Evolutionary conservation across 1,140 invertebrate genomes (phyloP).

Genomic region (Linepithema humile): DNA sequence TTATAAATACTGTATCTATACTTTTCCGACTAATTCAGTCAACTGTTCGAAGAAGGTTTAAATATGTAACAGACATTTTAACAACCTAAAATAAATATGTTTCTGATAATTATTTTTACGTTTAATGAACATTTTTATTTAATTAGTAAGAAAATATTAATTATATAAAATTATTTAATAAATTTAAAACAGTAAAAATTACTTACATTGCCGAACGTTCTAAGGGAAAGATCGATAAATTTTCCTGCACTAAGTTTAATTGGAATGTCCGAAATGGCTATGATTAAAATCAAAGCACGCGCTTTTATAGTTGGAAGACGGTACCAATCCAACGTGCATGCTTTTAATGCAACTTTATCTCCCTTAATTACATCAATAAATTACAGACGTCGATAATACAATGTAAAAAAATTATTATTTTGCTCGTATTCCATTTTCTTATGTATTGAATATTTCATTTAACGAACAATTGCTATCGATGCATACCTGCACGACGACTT

Average conservation of each 20-base stretch:
- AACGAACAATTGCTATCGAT: too few species aligned
- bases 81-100: constrained; percentile 12
- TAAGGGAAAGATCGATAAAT: constrained; percentile 60
- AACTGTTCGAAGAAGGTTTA: constrained; percentile 20
- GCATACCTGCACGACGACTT: constrained; percentile 19
- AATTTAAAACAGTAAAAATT: background rate
- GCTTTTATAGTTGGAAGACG: constrained; percentile 57
- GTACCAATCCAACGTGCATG: constrained; percentile 66
- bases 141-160: too few species aligned
- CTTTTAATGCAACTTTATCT: constrained; percentile 54
- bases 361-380: constrained; percentile 48
- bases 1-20: background rate
- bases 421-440: background rate
- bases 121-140: too few species aligned
- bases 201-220: constrained; percentile 65
- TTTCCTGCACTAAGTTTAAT: constrained; percentile 66
- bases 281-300: constrained; percentile 63
- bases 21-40: background rate
- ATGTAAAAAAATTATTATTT: background rate
- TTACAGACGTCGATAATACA: background rate
- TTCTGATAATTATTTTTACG: background rate
- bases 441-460: background rate
- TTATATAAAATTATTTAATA: background rate
- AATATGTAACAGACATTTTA: constrained; percentile 24
- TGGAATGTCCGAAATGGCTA: constrained; percentile 60